Conservation (phyloP, 2,113 vertebrate species). For the Poecile atricapillus region DNA sequence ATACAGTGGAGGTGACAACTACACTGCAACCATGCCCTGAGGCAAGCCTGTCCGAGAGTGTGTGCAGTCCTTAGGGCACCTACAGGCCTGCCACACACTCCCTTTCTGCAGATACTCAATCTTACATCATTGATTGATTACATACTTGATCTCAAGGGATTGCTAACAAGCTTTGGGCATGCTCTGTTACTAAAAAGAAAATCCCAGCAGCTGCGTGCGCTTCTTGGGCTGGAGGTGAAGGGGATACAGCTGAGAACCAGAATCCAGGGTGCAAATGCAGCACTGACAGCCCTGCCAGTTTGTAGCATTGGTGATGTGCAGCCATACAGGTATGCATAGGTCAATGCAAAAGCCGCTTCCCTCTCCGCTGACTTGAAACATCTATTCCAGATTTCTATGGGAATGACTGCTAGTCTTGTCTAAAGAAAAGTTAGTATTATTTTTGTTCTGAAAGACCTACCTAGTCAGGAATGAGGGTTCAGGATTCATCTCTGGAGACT, state of each 20-base stretch:
- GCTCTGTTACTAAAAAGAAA: not conserved
- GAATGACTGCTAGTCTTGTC: not conserved
- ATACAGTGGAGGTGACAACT: not conserved
- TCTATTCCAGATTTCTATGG: not conserved
- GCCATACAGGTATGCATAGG: rapidly evolving
- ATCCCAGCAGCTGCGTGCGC: not conserved
- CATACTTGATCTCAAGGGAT: not conserved
- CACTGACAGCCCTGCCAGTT: not conserved
- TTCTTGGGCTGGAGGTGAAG: not conserved
- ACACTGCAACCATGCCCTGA: not conserved
- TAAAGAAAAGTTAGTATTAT: not conserved
- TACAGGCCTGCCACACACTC: not conserved
- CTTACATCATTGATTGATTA: not conserved
- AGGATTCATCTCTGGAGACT: not conserved
- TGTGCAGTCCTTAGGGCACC: not conserved
- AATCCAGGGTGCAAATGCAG: not conserved
- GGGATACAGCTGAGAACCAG: not conserved
- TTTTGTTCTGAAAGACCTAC: not conserved
- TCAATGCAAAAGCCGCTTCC: not conserved
- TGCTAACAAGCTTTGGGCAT: not conserved
- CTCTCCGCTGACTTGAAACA: not conserved
- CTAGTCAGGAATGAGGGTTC: not conserved
- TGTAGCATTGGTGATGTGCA: not conserved
- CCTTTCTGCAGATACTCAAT: not conserved
- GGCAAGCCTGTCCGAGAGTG: not conserved